Conservation (phyloP, 1,140 invertebrate species). For the Drosophila parabipectinata region DNA sequence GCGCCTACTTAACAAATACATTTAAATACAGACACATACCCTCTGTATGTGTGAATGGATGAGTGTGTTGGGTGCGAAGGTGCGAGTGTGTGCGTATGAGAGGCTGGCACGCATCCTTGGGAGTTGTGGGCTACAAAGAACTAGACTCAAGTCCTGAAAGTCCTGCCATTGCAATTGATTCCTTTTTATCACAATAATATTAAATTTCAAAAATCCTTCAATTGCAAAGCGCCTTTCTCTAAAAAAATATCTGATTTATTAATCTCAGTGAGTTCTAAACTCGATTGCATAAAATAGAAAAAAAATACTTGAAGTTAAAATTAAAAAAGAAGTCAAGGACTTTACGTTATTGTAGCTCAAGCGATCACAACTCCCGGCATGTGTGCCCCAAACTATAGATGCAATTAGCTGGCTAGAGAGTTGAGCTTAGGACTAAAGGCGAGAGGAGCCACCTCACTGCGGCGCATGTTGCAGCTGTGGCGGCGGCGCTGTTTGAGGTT, state of each 20-base stretch:
- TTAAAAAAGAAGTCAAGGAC: too few relatives aligned
- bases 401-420: constrained; percentile 46
- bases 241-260: not conserved
- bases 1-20: constrained; percentile 37
- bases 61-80: constrained; percentile 27
- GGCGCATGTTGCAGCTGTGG: constrained; percentile 58
- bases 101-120: constrained; percentile 10
- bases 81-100: constrained; percentile 18
- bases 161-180: too few relatives aligned
- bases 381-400: constrained; percentile 22
- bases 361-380: constrained; percentile 43
- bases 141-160: too few relatives aligned
- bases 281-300: not conserved
- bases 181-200: not conserved
- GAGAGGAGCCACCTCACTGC: constrained; percentile 34
- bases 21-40: constrained; percentile 30
- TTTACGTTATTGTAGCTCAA: not conserved
- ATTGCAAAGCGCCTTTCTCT: not conserved
- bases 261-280: not conserved
- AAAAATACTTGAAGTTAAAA: not conserved
- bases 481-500: constrained; percentile 50
- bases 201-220: not conserved
- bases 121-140: constrained; percentile 13
- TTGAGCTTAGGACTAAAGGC: constrained; percentile 57
- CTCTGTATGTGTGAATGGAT: constrained; percentile 23